Evolutionary conservation across 2,797 vertebrate genomes (phyloP).

Genomic region (Potorous gilbertii): DNA sequence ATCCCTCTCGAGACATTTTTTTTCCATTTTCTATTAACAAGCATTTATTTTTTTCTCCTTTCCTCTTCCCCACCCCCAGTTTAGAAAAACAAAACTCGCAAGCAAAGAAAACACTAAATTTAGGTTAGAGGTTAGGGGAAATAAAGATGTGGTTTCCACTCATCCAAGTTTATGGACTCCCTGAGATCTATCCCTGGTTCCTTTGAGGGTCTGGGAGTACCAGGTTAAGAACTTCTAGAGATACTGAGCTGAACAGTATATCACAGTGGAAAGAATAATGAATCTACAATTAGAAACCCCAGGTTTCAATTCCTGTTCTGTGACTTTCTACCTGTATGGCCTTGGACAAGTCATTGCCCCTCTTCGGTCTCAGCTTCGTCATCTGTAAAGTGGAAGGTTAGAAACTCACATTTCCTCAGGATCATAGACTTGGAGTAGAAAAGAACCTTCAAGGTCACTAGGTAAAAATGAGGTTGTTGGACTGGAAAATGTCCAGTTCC

Average conservation of each 20-base stretch:
- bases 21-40: background rate
- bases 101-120: background rate
- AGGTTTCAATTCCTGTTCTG: background rate
- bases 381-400: background rate
- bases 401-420: background rate
- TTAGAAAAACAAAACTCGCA: background rate
- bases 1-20: background rate
- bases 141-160: background rate
- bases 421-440: background rate
- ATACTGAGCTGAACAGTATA: accelerated
- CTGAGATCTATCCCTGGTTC: background rate
- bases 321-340: background rate
- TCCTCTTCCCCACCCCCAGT: background rate
- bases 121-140: background rate
- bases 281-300: background rate
- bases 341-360: conserved; percentile 4
- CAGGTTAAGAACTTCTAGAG: background rate
- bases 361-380: conserved; percentile 9
- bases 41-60: background rate
- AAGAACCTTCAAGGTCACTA: background rate
- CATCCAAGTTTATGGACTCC: background rate
- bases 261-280: background rate
- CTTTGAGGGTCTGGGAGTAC: background rate
- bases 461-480: background rate
- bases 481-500: background rate